Base-by-base conservation (phyloP, 2,797 vertebrate genomes). In the Pseudochaenichthys georgianus region DNA sequence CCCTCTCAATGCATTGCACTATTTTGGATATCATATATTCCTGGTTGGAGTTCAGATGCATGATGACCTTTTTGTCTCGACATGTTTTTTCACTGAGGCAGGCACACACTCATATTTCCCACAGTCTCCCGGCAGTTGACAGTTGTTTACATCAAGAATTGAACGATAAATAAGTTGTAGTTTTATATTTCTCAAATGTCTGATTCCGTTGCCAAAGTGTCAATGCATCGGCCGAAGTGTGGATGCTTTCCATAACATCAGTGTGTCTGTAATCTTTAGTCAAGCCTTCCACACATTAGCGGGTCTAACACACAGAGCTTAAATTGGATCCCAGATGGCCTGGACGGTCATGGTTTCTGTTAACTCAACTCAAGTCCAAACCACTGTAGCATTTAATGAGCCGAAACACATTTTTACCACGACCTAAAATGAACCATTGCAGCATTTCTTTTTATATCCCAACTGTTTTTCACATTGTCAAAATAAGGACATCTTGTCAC, bases 301-400 rank as follows among this genome's bases (percentile, higher is more conserved):
- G 66, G 19, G 9, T 45, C 63, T 58, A 57, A 75, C 45, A 70
- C 48, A 61, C 7, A 17, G 16, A 47, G 31, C 12, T 80, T 70
- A 64, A 53, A 73, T 75, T 64, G 7, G 70, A 45, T 6, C 59
- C 47, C 47, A 3, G 61, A 34, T 52, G 61, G 23, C 48, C 28
- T 9, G 12, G 7, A 19, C 17, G 5, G 31, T 75, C 65, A 62
- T 63, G 8, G 51, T 71, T 77, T 82, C 45, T 67, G 55, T 74
- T 51, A 68, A 72, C 50, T 63, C 52, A 11, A 50, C 47, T 72
- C 10, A 28, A 43, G 31, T 78, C 68, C 70, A 77, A 82, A 80
- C 78, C 73, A 16, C 71, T 70, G 60, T 46, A 43, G 66, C 28
- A 21, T 77, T 82, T 82, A 82, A 85, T 81, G 74, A 77, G 52